Percentiles rank a stretch among this genome's conserved stretches.
Evolutionary conservation across 2,797 vertebrate genomes (phyloP).

Genomic region (Tadarida brasiliensis): DNA sequence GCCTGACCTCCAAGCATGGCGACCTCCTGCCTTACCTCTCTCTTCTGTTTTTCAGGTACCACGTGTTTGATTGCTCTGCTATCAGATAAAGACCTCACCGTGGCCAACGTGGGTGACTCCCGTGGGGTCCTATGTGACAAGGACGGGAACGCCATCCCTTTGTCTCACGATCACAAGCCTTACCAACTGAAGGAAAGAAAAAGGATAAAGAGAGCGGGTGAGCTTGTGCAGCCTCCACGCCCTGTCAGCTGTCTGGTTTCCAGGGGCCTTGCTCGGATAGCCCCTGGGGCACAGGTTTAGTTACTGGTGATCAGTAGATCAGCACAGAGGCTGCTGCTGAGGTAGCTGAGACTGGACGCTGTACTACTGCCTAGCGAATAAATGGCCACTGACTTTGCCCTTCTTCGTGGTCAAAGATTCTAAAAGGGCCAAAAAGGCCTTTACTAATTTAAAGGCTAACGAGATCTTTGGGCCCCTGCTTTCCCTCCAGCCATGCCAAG

Average conservation of each 20-base stretch:
- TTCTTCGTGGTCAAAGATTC: neutral
- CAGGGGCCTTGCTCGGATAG: neutral
- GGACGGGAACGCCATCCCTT: constrained; percentile 96
- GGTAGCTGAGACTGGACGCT: neutral
- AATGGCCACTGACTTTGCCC: neutral
- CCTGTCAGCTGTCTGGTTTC: neutral
- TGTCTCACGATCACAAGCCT: constrained; percentile 99
- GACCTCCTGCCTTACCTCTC: neutral
- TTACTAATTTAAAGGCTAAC: neutral
- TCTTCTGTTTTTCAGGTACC: constrained; percentile 90
- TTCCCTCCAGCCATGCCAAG: neutral
- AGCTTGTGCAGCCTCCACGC: constrained; percentile 48
- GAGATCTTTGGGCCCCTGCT: neutral
- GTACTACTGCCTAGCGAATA: neutral
- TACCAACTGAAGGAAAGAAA: constrained; percentile 99
- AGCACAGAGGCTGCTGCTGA: neutral
- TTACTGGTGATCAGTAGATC: neutral
- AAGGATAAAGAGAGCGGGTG: constrained; percentile 98
- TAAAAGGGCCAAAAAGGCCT: neutral
- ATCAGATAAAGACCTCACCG: constrained; percentile 96
- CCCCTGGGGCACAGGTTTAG: neutral
- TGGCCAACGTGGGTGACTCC: constrained; percentile 98
- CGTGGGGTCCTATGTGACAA: constrained; percentile 98
- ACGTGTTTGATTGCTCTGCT: constrained; percentile 96
- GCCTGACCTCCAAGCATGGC: neutral